These are phyloP conservation scores for Oenanthe melanoleuca DNA, from an alignment of 2,113 vertebrate species.

Conservation along the genomic window DNA sequence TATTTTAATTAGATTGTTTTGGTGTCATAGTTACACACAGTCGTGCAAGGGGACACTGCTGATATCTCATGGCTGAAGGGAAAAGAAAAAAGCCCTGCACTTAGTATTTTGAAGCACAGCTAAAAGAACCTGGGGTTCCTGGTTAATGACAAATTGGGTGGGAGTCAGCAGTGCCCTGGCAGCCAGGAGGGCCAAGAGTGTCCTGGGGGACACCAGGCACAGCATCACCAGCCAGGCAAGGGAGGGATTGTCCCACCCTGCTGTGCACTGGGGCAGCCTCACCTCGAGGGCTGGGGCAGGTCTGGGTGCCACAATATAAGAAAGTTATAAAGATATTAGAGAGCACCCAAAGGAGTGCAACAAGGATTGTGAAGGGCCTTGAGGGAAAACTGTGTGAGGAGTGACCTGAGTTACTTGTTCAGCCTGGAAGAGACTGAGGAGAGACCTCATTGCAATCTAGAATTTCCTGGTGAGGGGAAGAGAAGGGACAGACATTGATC, in stretches of 20 bases:
- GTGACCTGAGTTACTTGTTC: background rate
- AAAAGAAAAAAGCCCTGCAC: background rate
- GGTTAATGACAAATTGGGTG: accelerated
- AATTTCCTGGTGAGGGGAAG: background rate
- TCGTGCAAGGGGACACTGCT: background rate
- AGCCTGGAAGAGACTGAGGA: background rate
- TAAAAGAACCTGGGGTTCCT: background rate
- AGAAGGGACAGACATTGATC: background rate
- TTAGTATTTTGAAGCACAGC: background rate
- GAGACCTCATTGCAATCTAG: background rate
- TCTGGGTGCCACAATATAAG: background rate
- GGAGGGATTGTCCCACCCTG: background rate
- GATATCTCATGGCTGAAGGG: background rate
- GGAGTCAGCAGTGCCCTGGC: background rate
- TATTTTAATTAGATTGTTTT: background rate
- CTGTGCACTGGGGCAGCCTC: background rate
- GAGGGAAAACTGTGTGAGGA: background rate
- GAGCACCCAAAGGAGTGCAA: background rate
- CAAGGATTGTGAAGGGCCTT: background rate
- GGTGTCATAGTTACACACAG: background rate
- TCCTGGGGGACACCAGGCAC: too few relatives aligned
- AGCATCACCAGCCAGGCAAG: accelerated
- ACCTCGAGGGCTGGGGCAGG: accelerated
- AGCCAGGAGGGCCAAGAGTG: background rate
- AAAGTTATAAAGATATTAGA: background rate